Base-by-base conservation (phyloP, 2,797 vertebrate species). In the Danio choprae region DNA sequence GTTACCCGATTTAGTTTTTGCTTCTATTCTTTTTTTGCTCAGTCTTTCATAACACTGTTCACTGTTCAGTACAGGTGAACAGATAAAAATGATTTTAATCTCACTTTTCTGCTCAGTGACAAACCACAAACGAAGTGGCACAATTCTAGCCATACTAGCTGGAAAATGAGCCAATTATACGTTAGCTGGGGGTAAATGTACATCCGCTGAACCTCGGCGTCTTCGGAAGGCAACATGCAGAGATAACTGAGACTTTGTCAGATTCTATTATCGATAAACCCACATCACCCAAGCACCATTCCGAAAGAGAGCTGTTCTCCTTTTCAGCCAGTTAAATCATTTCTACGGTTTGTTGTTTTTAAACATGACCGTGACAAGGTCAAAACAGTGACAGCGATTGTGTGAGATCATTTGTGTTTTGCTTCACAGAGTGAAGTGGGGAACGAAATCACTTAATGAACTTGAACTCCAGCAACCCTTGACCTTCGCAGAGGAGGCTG, bases 381-480 rank as follows among this genome's bases (percentile, higher is more conserved):
- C 40, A 22, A 81, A 62, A 48, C 36, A 60, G 16, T 63, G 55
- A 65, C 20, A 10, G 22, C 64, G 38, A 20, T 68, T 77, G 51
- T 70, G 16, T 29, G 12, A 74, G 16, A 15, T 59, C 16, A 62
- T 69, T 70, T 36, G 62, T 55, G 59, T 71, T 46, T 53, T 77
- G 64, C 40, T 58, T 85, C 12, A 29, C 46, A 58, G n/a, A 81
- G 50, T 51, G n/a, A 74, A 73, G 73, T 70, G 15, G 59, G 11
- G 29, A 55, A 77, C 68, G 56, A 78, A 59, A 36, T 77, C 83
- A 77, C 76, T 87, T 88, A 87, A 89, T 88, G 88, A 88, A 89
- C 88, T 89, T 89, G 86, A 89, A 87, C 88, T 85, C 77, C 46
- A 72, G 65, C 40, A 77, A 83, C 85, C 82, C 69, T 16, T 81